Base-by-base conservation (phyloP, 92 coral and sea anemone species). In the Scolanthus callimorphus region DNA sequence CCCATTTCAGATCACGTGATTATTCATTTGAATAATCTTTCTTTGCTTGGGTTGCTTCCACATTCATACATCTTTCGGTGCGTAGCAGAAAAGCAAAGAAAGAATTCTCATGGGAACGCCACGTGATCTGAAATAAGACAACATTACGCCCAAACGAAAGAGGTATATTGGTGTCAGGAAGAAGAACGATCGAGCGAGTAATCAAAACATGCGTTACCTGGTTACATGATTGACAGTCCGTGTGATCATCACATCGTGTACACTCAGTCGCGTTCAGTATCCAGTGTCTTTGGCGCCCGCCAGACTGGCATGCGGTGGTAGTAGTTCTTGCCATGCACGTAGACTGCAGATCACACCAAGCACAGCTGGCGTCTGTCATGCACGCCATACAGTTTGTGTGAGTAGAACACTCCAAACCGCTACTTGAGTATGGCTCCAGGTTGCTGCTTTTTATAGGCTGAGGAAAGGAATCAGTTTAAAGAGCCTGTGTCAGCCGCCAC, bases 301-400 rank as follows among this genome's bases (percentile, higher is more conserved):
- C 70, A 15, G 56, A 29, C 38, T 45, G 69, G 74, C 96, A 94
- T n/a, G 39, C 59, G 29, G 70, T 10, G 20, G 75, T 28, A 1
- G 84, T 2, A 22, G 22, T 46, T 38, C 96, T 78, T 30, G 62
- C 65, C 49, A 80, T 44, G 48, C 99, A 94, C 15, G 49, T 61
- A 53, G 55, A 27, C 0, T 68, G 62, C 10, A 81, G 29, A 3
- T 61, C 52, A 56, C 97, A 94, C 99, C 99, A 94, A 0, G 94
- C 99, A 89, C 99, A 94, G 3, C 88, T 70, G 19, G 91, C 86
- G 61, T 94, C 94, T 13, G 95, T 65, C 88, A 94, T 74, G 59
- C 99, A 94, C 11, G 79, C 73, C 20, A 89, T 62, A 26, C 99
- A 94, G 26, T 74, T 77, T 31, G 34, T 31, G 15, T 61, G 62